Conservation (phyloP, 1,140 invertebrate genomes). For the Neuroterus valhalla region DNA sequence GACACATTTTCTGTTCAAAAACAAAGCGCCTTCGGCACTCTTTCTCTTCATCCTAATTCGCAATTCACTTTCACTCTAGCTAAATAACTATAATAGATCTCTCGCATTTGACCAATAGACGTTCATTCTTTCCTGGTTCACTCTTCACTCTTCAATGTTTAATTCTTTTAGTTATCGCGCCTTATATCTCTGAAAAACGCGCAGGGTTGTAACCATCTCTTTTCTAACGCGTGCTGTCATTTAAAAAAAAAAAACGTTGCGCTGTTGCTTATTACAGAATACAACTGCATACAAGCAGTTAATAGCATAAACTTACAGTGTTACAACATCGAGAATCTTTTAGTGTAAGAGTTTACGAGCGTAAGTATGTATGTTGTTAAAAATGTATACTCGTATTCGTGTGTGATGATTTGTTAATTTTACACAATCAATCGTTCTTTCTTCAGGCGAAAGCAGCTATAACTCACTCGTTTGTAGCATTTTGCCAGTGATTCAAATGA, state of each 20-base stretch:
- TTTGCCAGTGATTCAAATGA: slow-evolving; percentile 39
- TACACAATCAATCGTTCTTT: background rate
- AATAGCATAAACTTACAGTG: slow-evolving; percentile 68
- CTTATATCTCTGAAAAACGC: background rate
- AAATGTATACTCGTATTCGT: slow-evolving; percentile 39
- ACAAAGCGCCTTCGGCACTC: slow-evolving; percentile 25
- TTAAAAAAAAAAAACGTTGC: slow-evolving; percentile 39
- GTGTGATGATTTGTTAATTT: slow-evolving; percentile 3
- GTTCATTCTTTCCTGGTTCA: background rate
- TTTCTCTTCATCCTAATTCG: background rate
- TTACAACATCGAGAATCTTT: slow-evolving; percentile 70
- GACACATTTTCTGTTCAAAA: slow-evolving; percentile 13
- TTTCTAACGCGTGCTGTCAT: slow-evolving; percentile 36
- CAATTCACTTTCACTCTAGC: slow-evolving; percentile 35
- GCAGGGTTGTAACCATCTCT: background rate
- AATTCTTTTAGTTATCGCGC: background rate
- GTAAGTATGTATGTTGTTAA: slow-evolving; percentile 47
- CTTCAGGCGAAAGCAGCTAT: background rate
- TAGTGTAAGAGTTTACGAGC: slow-evolving; percentile 57
- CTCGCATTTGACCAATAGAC: background rate
- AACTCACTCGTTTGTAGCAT: slow-evolving; percentile 7
- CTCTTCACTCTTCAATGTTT: background rate
- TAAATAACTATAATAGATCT: too few species aligned
- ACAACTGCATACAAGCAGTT: slow-evolving; percentile 66
- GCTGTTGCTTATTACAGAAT: slow-evolving; percentile 61